Base-by-base conservation (phyloP, 2,888 invertebrate genomes). In the Hymenopus coronatus region DNA sequence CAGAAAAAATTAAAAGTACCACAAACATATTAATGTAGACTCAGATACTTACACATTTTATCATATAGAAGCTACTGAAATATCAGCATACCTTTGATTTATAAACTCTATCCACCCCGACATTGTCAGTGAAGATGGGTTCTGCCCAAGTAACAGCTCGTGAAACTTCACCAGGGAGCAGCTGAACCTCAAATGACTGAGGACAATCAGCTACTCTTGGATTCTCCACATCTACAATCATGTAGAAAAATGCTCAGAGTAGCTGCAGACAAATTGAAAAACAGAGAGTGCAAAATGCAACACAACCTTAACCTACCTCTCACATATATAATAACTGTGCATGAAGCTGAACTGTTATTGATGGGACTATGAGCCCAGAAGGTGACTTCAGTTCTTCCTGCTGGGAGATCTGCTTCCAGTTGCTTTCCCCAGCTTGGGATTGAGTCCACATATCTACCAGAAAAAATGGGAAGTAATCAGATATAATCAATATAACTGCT, bases 131-230 rank as follows among this genome's bases (percentile, higher is more conserved):
- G 91, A 96, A 96, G 83, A 93, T 92, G 1, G 96, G 96, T 91
- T 96, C 96, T 83, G 94, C 94, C 96, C 96, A 96, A 90, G 94
- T 93, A 84, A 96, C 94, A 83, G 94, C 93, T 40, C 95, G 94
- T 88, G 94, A 94, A 0, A 93, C 93, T 92, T 96, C 95, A 84
- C 95, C 94, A 25, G 93, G 93, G 85, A 93, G 93, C 87, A 96
- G 92, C 28, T 93, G 92, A 33, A 95, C 94, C 90, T 95, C 95
- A 91, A 96, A 95, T 9, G 96, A 95, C 84, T 94, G 93, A 0
- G 96, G 96, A 92, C 96, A 96, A 90, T 94, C 94, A 83, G 92
- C 93, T 40, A 95, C 94, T 88, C 92, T 93, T 0, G 96, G 96
- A 81, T 94, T 93, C 92, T 95, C 94, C n/a, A 93, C 93, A 91